Conservation (phyloP, 2,797 vertebrate species). For the Crenichthys baileyi region DNA sequence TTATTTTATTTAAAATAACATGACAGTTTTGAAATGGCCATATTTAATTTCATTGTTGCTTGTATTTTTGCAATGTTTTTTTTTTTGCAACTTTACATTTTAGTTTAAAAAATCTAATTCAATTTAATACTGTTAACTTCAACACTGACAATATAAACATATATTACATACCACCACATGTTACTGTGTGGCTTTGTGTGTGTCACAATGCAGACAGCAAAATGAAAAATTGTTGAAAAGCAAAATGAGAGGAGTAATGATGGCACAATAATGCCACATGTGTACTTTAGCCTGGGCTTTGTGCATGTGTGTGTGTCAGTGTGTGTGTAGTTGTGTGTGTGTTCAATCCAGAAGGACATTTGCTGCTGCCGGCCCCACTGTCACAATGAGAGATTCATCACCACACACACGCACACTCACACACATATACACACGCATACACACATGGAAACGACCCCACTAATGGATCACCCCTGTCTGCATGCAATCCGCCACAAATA, state of each 20-base stretch:
- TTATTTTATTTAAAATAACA: neutral
- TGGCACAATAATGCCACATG: slow-evolving; percentile 79
- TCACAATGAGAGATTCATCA: slow-evolving; percentile 30
- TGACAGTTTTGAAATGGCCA: neutral
- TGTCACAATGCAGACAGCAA: slow-evolving; percentile 50
- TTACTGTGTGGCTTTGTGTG: slow-evolving; percentile 20
- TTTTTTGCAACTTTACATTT: slow-evolving; percentile 1
- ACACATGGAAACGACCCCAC: slow-evolving; percentile 81
- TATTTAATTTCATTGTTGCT: neutral
- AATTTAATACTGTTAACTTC: slow-evolving; percentile 20
- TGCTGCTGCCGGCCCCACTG: slow-evolving; percentile 23
- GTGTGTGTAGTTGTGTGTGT: slow-evolving; percentile 30
- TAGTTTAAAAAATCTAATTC: neutral
- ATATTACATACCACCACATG: slow-evolving; percentile 29
- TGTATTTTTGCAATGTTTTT: neutral
- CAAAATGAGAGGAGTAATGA: slow-evolving; percentile 76
- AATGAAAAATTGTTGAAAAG: slow-evolving; percentile 73
- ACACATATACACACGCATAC: slow-evolving; percentile 60
- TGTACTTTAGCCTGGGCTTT: slow-evolving; percentile 56
- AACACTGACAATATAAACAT: neutral
- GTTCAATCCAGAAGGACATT: slow-evolving; percentile 20
- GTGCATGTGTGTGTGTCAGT: slow-evolving; percentile 18
- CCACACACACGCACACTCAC: slow-evolving; percentile 51
- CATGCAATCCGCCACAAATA: slow-evolving; percentile 85
- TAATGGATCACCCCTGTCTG: slow-evolving; percentile 88